phyloP scores from a whole-genome alignment of 2,113 vertebrate species.

The Pantherophis guttatus region DNA sequence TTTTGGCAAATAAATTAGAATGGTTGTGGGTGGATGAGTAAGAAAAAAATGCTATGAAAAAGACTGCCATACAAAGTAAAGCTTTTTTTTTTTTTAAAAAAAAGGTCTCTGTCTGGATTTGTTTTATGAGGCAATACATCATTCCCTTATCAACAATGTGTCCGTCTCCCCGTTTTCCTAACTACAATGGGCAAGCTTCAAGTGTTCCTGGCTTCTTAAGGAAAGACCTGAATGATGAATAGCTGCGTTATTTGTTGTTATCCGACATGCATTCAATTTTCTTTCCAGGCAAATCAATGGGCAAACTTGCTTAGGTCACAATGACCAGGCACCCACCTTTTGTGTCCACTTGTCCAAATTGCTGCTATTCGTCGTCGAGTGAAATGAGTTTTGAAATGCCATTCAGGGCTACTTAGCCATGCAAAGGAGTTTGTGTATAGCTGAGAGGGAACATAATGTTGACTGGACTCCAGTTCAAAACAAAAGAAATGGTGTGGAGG shows the following conservation, averaged over 20 bases:
- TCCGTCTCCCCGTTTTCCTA: conserved; percentile 19
- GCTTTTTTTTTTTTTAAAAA: neutral
- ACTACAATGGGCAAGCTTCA: neutral
- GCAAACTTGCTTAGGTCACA: conserved; percentile 17
- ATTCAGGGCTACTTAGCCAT: neutral
- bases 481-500: neutral
- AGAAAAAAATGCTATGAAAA: conserved; percentile 7
- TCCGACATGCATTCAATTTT: conserved; percentile 28
- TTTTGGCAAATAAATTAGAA: conserved; percentile 3
- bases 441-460: neutral
- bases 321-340: conserved; percentile 2
- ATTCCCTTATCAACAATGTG: conserved; percentile 7
- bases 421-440: neutral
- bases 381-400: conserved; percentile 11
- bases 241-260: conserved; percentile 9
- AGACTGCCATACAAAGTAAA: neutral
- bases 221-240: conserved; percentile 20
- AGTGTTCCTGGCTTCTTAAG: neutral
- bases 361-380: neutral
- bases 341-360: neutral
- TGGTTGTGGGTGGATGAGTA: neutral
- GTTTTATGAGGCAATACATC: conserved; percentile 6
- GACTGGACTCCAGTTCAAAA: neutral
- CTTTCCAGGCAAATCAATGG: conserved; percentile 26
- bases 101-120: neutral